Conservation (phyloP, 2,113 vertebrate genomes). For the Meriones unguiculatus region DNA sequence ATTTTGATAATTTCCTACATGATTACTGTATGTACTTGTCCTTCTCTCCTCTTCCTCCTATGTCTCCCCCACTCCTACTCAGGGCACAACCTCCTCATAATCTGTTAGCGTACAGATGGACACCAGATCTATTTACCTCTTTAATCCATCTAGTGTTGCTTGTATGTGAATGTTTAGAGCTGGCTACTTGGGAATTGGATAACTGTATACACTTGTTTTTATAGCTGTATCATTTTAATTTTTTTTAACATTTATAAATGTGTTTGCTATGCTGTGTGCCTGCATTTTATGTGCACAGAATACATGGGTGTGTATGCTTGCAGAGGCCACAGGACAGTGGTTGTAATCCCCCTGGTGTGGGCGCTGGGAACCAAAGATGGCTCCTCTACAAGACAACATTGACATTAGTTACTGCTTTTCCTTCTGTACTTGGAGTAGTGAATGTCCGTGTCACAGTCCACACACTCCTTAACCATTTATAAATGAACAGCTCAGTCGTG, state of each 20-base stretch:
- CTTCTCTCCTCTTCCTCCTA: not conserved
- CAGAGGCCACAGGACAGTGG: not conserved
- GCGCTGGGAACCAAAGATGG: not conserved
- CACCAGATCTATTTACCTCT: not conserved
- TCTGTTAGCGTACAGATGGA: not conserved
- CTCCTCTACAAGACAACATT: too few relatives aligned
- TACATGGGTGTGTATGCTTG: not conserved
- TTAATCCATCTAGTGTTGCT: not conserved
- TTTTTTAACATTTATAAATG: not conserved
- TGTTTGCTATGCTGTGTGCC: not conserved
- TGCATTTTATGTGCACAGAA: not conserved
- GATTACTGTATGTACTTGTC: not conserved
- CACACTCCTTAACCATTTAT: not conserved
- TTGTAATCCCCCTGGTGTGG: not conserved
- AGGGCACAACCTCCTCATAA: not conserved
- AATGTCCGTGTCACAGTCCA: not conserved
- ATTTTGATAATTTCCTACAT: not conserved
- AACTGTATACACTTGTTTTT: not conserved
- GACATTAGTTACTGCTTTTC: not conserved
- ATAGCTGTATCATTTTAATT: not conserved
- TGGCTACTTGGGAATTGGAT: not conserved
- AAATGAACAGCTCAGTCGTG: not conserved
- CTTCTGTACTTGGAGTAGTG: not conserved
- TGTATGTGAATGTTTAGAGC: not conserved
- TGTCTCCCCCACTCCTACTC: not conserved